Conservation (phyloP, 2,113 vertebrate genomes). For the Dendropsophus ebraccatus region DNA sequence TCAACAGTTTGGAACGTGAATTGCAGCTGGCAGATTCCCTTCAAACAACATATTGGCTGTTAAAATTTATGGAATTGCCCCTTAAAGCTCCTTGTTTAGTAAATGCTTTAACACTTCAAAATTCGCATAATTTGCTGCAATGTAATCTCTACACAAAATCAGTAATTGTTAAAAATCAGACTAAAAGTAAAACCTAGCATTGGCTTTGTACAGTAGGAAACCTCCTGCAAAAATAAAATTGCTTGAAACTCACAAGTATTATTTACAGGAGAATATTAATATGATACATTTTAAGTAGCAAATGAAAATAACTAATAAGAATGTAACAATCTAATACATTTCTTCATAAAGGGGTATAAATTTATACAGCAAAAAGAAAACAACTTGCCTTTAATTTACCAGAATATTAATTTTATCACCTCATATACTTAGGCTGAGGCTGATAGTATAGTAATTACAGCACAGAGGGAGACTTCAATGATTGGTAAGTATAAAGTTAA, state of each 20-base stretch:
- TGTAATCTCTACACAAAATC: background rate
- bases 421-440: background rate
- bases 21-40: too few species aligned
- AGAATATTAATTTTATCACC: slow-evolving; percentile 37
- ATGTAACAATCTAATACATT: slow-evolving; percentile 25
- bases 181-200: background rate
- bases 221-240: background rate
- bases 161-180: background rate
- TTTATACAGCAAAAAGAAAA: slow-evolving; percentile 22
- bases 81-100: too few species aligned
- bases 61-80: too few species aligned
- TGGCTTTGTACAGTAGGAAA: background rate
- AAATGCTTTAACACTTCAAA: background rate
- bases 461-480: background rate
- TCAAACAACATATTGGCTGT: too few species aligned
- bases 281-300: slow-evolving; percentile 21
- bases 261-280: slow-evolving; percentile 34
- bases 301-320: slow-evolving; percentile 24
- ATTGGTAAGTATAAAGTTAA: background rate
- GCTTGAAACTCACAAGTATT: background rate
- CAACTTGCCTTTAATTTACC: slow-evolving; percentile 11
- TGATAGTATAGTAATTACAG: slow-evolving; percentile 7
- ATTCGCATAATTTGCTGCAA: background rate
- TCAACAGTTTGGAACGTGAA: too few species aligned
- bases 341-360: slow-evolving; percentile 22